phyloP scores from a whole-genome alignment of 2,888 invertebrate genomes.

The Calameuta pallipes region DNA sequence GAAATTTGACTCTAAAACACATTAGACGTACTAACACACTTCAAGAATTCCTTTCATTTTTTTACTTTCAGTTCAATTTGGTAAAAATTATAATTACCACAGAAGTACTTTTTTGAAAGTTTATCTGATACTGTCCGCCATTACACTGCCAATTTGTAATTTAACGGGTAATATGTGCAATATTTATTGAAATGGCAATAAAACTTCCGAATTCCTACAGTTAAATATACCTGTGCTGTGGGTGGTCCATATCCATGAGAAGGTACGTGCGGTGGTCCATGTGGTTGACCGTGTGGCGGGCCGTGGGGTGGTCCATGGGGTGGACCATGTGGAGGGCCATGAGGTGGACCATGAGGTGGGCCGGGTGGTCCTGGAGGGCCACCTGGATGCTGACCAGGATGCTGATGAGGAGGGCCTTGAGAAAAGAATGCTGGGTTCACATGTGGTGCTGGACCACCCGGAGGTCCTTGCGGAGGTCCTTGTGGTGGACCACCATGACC shows the following conservation, averaged over 20 bases:
- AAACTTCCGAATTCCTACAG: not conserved
- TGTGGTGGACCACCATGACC: slow-evolving; percentile 70
- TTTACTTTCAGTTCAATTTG: too few relatives aligned
- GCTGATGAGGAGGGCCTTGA: slow-evolving; percentile 74
- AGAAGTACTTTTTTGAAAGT: too few relatives aligned
- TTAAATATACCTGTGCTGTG: slow-evolving; percentile 53
- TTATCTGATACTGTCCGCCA: too few relatives aligned
- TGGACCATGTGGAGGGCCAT: slow-evolving; percentile 76
- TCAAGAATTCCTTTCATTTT: too few relatives aligned
- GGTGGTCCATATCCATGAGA: slow-evolving; percentile 71
- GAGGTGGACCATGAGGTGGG: slow-evolving; percentile 75
- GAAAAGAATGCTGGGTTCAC: slow-evolving; percentile 98
- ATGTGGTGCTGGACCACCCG: slow-evolving; percentile 87
- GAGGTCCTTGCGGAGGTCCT: slow-evolving; percentile 69
- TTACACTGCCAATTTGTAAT: too few relatives aligned
- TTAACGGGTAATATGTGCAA: not conserved
- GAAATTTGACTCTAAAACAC: too few relatives aligned
- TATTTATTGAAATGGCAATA: not conserved
- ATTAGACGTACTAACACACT: too few relatives aligned
- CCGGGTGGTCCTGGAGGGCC: slow-evolving; percentile 69
- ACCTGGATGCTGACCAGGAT: slow-evolving; percentile 70
- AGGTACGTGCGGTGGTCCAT: slow-evolving; percentile 69
- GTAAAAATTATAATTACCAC: too few relatives aligned
- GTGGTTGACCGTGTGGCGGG: slow-evolving; percentile 74
- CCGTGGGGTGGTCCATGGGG: slow-evolving; percentile 76